phyloP scores from a whole-genome alignment of 2,113 vertebrate species.

The Tenebrosternarchus preto region DNA sequence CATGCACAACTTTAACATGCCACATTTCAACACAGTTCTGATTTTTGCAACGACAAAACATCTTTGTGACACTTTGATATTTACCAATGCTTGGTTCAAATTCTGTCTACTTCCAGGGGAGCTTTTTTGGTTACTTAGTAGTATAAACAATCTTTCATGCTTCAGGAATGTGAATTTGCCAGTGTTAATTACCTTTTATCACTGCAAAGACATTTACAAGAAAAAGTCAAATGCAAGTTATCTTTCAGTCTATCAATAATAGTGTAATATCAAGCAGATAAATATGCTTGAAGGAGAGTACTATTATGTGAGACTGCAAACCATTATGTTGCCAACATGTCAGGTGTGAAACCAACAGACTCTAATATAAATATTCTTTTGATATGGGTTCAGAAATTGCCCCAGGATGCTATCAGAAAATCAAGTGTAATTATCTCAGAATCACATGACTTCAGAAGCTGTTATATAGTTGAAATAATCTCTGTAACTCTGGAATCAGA shows the following conservation, averaged over 20 bases:
- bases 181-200: constrained; percentile 30
- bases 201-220: not conserved
- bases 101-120: not conserved
- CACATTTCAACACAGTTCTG: not conserved
- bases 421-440: constrained; percentile 4
- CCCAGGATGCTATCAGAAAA: constrained; percentile 12
- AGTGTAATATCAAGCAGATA: too few relatives aligned
- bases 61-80: constrained; percentile 18
- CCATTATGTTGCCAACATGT: too few relatives aligned
- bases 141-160: constrained; percentile 26
- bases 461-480: constrained; percentile 8
- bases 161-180: constrained; percentile 35
- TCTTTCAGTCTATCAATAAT: too few relatives aligned
- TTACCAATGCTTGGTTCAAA: constrained; percentile 14
- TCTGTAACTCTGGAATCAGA: not conserved
- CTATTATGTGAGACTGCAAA: too few relatives aligned
- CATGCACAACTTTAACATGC: not conserved
- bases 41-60: constrained; percentile 11
- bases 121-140: constrained; percentile 20
- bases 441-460: constrained; percentile 20
- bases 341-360: not conserved
- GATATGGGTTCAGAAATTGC: constrained; percentile 11
- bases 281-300: too few relatives aligned
- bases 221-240: not conserved
- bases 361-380: constrained; percentile 11